phyloP scores from a whole-genome alignment of 2,113 vertebrate species.

The Gambusia holbrooki region DNA sequence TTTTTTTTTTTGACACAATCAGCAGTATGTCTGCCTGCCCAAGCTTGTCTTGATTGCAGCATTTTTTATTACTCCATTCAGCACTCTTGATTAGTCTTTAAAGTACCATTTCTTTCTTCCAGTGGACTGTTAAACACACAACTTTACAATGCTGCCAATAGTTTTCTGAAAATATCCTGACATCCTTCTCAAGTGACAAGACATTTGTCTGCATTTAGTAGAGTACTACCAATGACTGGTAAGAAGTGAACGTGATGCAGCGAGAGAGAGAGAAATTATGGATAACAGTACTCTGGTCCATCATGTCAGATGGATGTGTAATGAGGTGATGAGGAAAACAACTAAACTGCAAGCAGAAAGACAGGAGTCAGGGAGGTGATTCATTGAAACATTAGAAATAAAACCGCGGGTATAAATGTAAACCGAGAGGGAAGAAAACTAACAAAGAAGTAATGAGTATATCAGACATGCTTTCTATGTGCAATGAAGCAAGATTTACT shows the following conservation, averaged over 20 bases:
- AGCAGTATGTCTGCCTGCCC: slow-evolving; percentile 58
- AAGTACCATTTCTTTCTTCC: slow-evolving; percentile 30
- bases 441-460: not conserved
- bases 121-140: slow-evolving; percentile 11
- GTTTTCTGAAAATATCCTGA: slow-evolving; percentile 28
- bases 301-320: not conserved
- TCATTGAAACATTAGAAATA: not conserved
- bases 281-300: not conserved
- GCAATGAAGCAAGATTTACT: not conserved
- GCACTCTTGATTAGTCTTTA: slow-evolving; percentile 57
- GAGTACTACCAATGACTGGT: not conserved
- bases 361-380: not conserved
- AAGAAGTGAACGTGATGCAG: too few relatives aligned
- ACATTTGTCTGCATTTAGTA: slow-evolving; percentile 14
- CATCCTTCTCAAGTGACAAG: slow-evolving; percentile 3
- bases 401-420: not conserved
- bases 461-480: not conserved
- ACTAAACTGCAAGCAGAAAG: not conserved
- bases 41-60: slow-evolving; percentile 43
- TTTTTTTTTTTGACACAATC: slow-evolving; percentile 56
- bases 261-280: not conserved
- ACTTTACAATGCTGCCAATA: slow-evolving; percentile 15
- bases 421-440: not conserved
- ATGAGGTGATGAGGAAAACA: not conserved
- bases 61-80: slow-evolving; percentile 64